These are phyloP conservation scores for Tridacna gigas DNA, from an alignment of 2,888 invertebrate genomes.

Conservation along the genomic window DNA sequence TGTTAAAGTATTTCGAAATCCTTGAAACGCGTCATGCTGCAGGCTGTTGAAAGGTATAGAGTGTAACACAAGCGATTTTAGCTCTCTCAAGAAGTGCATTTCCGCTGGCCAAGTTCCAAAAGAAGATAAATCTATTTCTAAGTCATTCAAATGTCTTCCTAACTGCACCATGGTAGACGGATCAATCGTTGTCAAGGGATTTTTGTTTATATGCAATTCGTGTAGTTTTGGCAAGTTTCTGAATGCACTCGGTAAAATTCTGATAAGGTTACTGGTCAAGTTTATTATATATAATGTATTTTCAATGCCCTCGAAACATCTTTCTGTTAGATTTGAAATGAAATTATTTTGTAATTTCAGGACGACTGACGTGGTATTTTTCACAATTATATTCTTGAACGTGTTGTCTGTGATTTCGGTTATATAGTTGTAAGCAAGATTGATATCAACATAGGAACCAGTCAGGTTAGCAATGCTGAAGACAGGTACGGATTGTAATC, in stretches of 20 bases:
- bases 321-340: background rate
- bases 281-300: background rate
- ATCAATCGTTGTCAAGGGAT: slow-evolving; percentile 6
- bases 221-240: background rate
- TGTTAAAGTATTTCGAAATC: slow-evolving; percentile 7
- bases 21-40: slow-evolving; percentile 6
- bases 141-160: slow-evolving; percentile 3
- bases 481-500: background rate
- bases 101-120: slow-evolving; percentile 8
- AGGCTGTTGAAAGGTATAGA: slow-evolving; percentile 5
- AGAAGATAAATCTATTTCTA: slow-evolving; percentile 14
- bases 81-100: background rate
- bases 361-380: background rate
- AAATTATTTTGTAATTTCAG: slow-evolving; percentile 4
- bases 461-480: background rate
- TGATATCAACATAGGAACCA: background rate
- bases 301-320: background rate
- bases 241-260: background rate
- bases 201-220: background rate
- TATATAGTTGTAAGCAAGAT: background rate
- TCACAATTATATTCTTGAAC: background rate
- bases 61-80: background rate
- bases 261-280: background rate
- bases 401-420: background rate
- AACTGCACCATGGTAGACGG: background rate